These are phyloP conservation scores for Perca flavescens DNA, from an alignment of 2,113 vertebrate species.

Conservation along the genomic window DNA sequence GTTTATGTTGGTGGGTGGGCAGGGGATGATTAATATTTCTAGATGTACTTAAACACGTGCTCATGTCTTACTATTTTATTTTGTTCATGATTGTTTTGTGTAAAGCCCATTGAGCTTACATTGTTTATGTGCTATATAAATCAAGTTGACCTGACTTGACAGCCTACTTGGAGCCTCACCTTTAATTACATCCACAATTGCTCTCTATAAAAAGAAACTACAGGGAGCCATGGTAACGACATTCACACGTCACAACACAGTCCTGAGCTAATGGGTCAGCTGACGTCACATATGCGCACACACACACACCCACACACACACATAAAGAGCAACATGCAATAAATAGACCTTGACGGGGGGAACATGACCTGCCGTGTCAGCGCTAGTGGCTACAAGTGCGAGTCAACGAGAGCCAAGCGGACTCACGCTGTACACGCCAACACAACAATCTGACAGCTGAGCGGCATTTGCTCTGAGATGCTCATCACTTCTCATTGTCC, in stretches of 20 bases:
- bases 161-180: constrained; percentile 9
- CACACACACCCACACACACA: background rate
- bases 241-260: constrained; percentile 13
- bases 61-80: too few species aligned
- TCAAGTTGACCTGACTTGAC: too few species aligned
- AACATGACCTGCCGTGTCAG: constrained; percentile 61
- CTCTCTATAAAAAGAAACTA: constrained; percentile 32
- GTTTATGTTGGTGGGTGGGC: too few species aligned
- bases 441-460: constrained; percentile 57
- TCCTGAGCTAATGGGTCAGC: constrained; percentile 21
- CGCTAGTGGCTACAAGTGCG: constrained; percentile 33
- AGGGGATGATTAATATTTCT: too few species aligned
- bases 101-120: too few species aligned
- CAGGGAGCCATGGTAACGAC: constrained; percentile 33
- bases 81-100: too few species aligned
- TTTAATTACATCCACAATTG: constrained; percentile 19
- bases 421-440: constrained; percentile 32
- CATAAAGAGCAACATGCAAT: constrained; percentile 21
- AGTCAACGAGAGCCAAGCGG: constrained; percentile 40
- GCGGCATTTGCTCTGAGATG: constrained; percentile 45
- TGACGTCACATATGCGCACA: constrained; percentile 8
- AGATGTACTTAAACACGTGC: too few species aligned
- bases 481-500: constrained; percentile 69
- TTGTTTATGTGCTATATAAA: too few species aligned
- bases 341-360: constrained; percentile 33